Evolutionary conservation across 2,113 vertebrate genomes (phyloP).

Genomic region (Tichodroma muraria): DNA sequence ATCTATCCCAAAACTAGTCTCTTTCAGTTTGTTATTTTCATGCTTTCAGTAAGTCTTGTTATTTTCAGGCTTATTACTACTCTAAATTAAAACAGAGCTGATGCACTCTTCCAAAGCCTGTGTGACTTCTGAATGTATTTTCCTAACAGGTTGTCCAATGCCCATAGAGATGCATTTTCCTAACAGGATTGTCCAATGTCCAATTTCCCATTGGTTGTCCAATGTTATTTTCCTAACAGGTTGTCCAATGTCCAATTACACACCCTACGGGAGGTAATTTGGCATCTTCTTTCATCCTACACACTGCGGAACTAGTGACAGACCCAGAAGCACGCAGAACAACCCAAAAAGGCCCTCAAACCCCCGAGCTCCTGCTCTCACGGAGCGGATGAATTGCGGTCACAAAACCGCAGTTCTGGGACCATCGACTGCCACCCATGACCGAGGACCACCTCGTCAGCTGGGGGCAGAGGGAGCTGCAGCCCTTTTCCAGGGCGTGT

Average conservation of each 20-base stretch:
- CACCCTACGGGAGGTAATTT: fast-evolving
- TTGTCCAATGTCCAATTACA: no score
- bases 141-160: background rate
- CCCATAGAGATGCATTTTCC: no score
- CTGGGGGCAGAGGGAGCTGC: background rate
- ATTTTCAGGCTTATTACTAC: background rate
- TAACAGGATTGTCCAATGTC: no score
- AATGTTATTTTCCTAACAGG: background rate
- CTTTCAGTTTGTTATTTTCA: background rate
- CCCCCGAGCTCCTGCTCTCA: fast-evolving
- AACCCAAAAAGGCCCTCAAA: no score
- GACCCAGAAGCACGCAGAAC: no score
- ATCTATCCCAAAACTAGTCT: background rate
- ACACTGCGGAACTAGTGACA: fast-evolving
- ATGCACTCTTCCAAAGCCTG: background rate
- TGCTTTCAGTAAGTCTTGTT: background rate
- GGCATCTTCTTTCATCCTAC: no score
- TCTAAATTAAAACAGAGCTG: background rate
- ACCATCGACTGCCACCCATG: no score
- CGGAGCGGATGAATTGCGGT: fast-evolving
- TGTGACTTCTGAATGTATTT: fast-evolving
- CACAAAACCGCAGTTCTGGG: no score
- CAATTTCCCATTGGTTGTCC: no score
- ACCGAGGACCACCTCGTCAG: background rate
- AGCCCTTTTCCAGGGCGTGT: background rate